phyloP scores from a whole-genome alignment of 2,113 vertebrate species.

The Mus pahari region DNA sequence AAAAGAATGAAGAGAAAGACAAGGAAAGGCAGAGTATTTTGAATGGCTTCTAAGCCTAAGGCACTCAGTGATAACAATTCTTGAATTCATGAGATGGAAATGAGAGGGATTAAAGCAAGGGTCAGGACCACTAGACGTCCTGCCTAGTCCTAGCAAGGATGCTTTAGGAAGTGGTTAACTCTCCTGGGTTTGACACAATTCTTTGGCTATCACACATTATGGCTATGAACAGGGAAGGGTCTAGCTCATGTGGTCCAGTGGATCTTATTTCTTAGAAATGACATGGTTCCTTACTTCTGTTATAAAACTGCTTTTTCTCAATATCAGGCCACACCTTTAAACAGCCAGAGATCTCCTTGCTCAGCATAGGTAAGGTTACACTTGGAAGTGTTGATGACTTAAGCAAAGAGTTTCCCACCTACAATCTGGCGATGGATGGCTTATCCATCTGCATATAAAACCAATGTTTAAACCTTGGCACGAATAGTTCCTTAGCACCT shows the following conservation, averaged over 20 bases:
- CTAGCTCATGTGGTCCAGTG: neutral
- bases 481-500: slow-evolving; percentile 83
- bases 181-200: neutral
- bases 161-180: neutral
- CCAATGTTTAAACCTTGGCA: slow-evolving; percentile 75
- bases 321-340: slow-evolving; percentile 83
- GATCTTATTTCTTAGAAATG: slow-evolving; percentile 75
- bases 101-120: neutral
- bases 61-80: neutral
- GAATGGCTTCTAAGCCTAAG: slow-evolving; percentile 4
- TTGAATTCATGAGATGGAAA: slow-evolving; percentile 42
- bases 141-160: neutral
- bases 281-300: slow-evolving; percentile 78
- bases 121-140: neutral
- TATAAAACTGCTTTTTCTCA: slow-evolving; percentile 87
- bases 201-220: neutral
- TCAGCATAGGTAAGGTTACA: slow-evolving; percentile 86
- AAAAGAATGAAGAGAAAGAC: neutral
- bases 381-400: slow-evolving; percentile 86
- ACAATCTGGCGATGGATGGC: slow-evolving; percentile 86
- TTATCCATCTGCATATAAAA: slow-evolving; percentile 88
- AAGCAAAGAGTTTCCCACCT: slow-evolving; percentile 89
- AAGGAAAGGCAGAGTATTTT: neutral
- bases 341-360: slow-evolving; percentile 86
- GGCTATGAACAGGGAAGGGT: neutral